Conservation (phyloP, 1,140 invertebrate genomes). For the Dreissena polymorpha region DNA sequence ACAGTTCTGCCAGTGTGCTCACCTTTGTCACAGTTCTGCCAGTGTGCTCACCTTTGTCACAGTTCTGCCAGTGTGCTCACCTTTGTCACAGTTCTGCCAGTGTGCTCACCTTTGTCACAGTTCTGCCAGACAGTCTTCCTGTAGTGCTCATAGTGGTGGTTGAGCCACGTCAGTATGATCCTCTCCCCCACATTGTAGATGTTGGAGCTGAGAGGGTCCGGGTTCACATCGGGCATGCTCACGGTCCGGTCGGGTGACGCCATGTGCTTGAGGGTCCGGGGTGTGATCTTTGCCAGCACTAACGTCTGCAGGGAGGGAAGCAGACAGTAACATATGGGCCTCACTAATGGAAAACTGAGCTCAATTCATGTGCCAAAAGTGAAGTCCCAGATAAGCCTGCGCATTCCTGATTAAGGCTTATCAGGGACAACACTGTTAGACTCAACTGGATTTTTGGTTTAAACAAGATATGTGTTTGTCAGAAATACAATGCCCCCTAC, state of each 20-base stretch:
- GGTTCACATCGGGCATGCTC: constrained; percentile 73
- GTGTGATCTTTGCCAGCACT: constrained; percentile 76
- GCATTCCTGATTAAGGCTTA: no score
- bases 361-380: no score
- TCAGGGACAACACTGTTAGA: no score
- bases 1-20: background rate
- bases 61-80: no score
- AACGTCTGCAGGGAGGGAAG: constrained; percentile 66
- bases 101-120: constrained; percentile 66
- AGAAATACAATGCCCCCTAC: no score
- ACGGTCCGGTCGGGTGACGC: constrained; percentile 69
- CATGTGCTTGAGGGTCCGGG: constrained; percentile 71
- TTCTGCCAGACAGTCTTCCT: constrained; percentile 74
- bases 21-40: constrained; percentile 74
- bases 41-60: constrained; percentile 22
- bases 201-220: constrained; percentile 77
- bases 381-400: no score
- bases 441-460: no score
- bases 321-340: background rate
- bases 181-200: constrained; percentile 77
- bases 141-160: constrained; percentile 78
- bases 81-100: no score
- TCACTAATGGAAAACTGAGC: no score
- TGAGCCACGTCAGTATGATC: constrained; percentile 79
- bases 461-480: no score